Evolutionary conservation across 2,797 vertebrate genomes (phyloP), one percentile per base, ranked within the genome.

Genomic region (Gobionotothen gibberifrons): DNA sequence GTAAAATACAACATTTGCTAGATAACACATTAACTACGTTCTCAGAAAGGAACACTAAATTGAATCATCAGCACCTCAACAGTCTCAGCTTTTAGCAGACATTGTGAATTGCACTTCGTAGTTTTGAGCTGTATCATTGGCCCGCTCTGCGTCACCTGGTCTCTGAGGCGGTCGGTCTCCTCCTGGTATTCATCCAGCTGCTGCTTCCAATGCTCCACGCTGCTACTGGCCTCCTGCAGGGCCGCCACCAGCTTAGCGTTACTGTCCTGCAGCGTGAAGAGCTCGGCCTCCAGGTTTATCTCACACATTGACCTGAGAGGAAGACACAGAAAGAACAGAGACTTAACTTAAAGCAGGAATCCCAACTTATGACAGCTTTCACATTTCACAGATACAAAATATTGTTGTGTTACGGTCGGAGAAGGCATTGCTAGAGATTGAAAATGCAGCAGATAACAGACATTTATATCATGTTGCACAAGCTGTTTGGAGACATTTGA

Each of bases 191-290:
- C 95, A 0, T 93, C 90, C 79, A 99, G 93, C 91, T 98, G 97
- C 67, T 96, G 96, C 91, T 97, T 97, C 98, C 98, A 99, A 81
- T 96, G 94, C 26, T 96, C 95, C 60, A 97, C 96, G 0, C 93
- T 96, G 78, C 94, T 91, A 22, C 97, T 97, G 83, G 97, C 97
- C 70, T 99, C 97, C 2, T 96, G 96, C 64, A 99, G 93, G 0
- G 98, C 97, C 0, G 94, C 93, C 32, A 97, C 96, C 43, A 99
- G 93, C 87, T 96, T 97, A 74, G 91, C 92, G 74, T 99, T 99
- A 86, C 96, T 98, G 93, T 99, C 96, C 93, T 98, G 97, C 49
- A 99, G 95, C 15, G 96, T 96, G 87, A 97, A 97, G 80, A 99
- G 96, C 70, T 99, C 98, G 0, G 96, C 95, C 79, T 99, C 98